A percentile compares a stretch with the other conserved stretches of the same genome.
Evolutionary conservation across 2,888 invertebrate species (phyloP).

Genomic region (Callinectes sapidus): DNA sequence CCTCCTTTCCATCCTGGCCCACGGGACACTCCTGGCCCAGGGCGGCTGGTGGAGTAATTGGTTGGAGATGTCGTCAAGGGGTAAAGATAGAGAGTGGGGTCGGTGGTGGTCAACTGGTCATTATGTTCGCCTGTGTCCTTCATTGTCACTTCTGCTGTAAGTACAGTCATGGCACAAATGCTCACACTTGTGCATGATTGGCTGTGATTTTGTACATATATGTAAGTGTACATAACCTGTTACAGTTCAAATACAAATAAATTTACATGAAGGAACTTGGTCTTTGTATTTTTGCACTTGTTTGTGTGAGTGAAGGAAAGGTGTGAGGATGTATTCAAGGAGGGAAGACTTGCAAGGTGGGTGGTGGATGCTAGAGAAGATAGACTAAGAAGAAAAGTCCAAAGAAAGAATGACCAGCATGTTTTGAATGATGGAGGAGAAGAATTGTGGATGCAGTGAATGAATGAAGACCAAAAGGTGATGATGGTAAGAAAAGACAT

Average conservation of each 20-base stretch:
- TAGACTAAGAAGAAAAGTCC: no score
- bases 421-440: background rate
- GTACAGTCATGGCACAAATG: slow-evolving; percentile 66
- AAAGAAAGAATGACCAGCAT: background rate
- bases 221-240: slow-evolving; percentile 48
- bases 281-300: background rate
- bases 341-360: background rate
- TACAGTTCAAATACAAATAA: slow-evolving; percentile 48
- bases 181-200: slow-evolving; percentile 62
- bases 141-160: slow-evolving; percentile 65
- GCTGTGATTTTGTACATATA: slow-evolving; percentile 64
- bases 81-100: slow-evolving; percentile 14
- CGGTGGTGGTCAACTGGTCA: background rate
- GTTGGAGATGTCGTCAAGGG: slow-evolving; percentile 1
- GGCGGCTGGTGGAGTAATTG: background rate
- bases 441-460: no score
- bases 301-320: background rate
- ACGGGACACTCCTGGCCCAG: background rate
- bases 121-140: slow-evolving; percentile 42
- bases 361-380: background rate
- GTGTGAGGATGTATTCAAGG: background rate
- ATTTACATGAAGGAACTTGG: background rate
- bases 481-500: no score
- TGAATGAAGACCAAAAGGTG: no score
- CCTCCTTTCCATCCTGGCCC: slow-evolving; percentile 3